Evolutionary conservation across 1,140 invertebrate genomes (phyloP), one percentile per base, ranked within the genome.

Genomic region (Homarus americanus): DNA sequence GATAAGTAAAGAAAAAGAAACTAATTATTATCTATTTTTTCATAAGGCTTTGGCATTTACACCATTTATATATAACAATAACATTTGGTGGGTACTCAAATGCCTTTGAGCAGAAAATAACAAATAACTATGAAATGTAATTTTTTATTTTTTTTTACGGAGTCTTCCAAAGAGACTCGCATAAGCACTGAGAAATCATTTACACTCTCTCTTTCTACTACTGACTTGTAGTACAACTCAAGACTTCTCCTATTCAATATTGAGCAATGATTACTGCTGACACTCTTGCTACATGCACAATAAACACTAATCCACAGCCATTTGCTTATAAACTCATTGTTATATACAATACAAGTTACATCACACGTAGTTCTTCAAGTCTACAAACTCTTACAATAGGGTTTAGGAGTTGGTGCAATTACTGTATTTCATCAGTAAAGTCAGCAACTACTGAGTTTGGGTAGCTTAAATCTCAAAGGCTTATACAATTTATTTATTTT

Each of bases 41-140:
- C 15, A 80, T 32, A 80, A 80, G 41, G 53, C 78, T 80, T 80
- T 80, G 73, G 75, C 75, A 53, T 53, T 28, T 53, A 80, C 78
- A 80, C 28, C n/a, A 32, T 69, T 69, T 69, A 69, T 32, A 69
- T 32, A 32, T 69, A 69, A 69, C 63, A 69, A 32, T 7, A 69
- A 32, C 63, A 69, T 32, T 32, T 69, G 63, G 63, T 69, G n/a
- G 63, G n/a, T 4, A 28, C n/a, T 63, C n/a, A 69, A 69, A 69
- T 32, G n/a, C 63, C 63, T 80, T 80, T 80, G 78, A 80, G 78
- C 78, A 80, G n/a, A n/a, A 32, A 53, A 17, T 80, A 80, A 80
- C 78, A 49, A 53, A 53, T 24, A 80, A 53, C 78, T 78, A 58
- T 58, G 53, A 58, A 58, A 58, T 69, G 63, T 32, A 28, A 32